Conservation (phyloP, 2,888 invertebrate species). For the Serrognathus titanus region DNA sequence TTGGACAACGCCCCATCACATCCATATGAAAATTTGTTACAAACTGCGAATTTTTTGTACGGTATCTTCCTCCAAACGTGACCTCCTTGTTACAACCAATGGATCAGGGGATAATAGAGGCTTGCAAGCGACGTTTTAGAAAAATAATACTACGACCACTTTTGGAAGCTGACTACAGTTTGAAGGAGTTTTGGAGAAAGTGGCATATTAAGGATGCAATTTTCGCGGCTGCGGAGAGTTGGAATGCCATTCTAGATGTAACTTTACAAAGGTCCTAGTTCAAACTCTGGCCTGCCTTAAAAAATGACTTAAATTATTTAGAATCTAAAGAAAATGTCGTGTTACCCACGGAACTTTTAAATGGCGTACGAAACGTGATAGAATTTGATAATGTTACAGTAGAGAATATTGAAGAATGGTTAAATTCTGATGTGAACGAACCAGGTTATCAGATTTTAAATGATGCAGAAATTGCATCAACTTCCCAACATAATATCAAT, state of each 20-base stretch:
- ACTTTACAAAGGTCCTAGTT: neutral
- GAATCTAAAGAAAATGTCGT: too few relatives aligned
- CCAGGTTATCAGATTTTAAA: conserved; percentile 3
- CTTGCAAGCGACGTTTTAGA: neutral
- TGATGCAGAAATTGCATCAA: neutral
- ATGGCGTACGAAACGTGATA: too few relatives aligned
- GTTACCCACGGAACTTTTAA: too few relatives aligned
- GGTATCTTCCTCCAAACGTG: neutral
- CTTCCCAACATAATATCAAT: neutral
- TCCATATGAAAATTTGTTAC: neutral
- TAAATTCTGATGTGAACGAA: neutral
- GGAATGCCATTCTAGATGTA: neutral
- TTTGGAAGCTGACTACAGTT: neutral
- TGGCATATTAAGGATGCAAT: neutral
- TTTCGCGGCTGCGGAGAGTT: neutral
- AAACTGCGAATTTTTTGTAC: neutral
- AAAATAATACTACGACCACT: neutral
- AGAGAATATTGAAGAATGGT: conserved; percentile 1
- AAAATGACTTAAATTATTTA: too few relatives aligned
- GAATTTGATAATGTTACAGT: neutral
- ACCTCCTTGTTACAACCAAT: neutral
- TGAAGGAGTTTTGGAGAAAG: conserved; percentile 1
- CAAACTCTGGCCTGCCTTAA: too few relatives aligned
- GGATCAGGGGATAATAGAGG: neutral
- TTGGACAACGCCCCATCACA: neutral